phyloP scores from a whole-genome alignment of 1,140 invertebrate species.

The Marisa cornuarietis region DNA sequence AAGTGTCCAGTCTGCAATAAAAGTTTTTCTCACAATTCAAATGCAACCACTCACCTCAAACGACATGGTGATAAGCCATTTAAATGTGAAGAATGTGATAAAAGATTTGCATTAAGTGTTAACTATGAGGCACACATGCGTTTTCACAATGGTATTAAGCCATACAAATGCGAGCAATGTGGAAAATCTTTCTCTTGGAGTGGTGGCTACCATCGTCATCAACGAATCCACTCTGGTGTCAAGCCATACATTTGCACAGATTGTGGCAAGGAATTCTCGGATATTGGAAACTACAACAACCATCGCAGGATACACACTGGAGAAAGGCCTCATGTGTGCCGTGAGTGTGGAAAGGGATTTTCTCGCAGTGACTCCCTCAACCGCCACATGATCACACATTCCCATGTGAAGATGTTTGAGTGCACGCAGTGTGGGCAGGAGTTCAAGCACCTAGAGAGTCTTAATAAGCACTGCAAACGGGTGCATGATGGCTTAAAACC shows the following conservation, averaged over 20 bases:
- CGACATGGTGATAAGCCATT: constrained; percentile 17
- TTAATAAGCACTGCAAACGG: constrained; percentile 14
- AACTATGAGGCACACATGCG: constrained; percentile 17
- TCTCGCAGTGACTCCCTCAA: constrained; percentile 18
- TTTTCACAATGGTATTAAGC: constrained; percentile 21
- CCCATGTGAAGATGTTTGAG: constrained; percentile 18
- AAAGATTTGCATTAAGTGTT: constrained; percentile 17
- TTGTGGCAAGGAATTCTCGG: constrained; percentile 47
- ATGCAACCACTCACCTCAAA: constrained; percentile 16
- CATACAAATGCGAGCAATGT: constrained; percentile 22
- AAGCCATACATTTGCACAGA: constrained; percentile 50
- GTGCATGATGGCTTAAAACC: constrained; percentile 16
- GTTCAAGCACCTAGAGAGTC: constrained; percentile 20
- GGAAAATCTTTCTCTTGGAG: constrained; percentile 23
- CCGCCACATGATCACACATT: constrained; percentile 21
- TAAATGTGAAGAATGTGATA: constrained; percentile 24
- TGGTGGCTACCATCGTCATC: constrained; percentile 25
- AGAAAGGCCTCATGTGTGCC: constrained; percentile 47
- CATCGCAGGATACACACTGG: constrained; percentile 47
- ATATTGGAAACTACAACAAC: constrained; percentile 24
- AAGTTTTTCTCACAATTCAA: constrained; percentile 9
- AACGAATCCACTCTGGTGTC: constrained; percentile 53
- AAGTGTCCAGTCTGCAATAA: constrained; percentile 13
- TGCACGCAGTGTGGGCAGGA: constrained; percentile 17
- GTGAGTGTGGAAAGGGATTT: constrained; percentile 35